Base-by-base conservation (phyloP, 1,140 invertebrate genomes). In the Pogonomyrmex californicus region DNA sequence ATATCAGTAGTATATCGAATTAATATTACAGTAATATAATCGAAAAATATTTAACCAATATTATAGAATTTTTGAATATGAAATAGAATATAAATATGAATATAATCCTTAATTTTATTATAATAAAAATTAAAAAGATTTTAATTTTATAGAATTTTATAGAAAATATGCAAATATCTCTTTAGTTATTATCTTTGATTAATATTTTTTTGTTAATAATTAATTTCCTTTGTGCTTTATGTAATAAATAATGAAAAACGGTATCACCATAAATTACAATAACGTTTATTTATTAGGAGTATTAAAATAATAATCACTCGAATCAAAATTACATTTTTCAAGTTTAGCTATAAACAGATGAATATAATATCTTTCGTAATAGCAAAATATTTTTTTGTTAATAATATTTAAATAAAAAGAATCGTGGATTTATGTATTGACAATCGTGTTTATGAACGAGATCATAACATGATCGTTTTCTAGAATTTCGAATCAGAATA, bases 391-490 rank as follows among this genome's bases (percentile, higher is more conserved):
- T 44, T 58, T n/a, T 5, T 41, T 41, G 6, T 12, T 23, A 51
- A 54, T 12, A 9, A 38, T 58, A 60, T 75, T 38, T 38, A 68
- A 33, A 17, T 17, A 17, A 73, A 5, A 49, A 44, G 7, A 7
- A n/a, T n/a, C n/a, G 41, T 23, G 75, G 38, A 60, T 73, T 71
- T 60, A 49, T 17, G 23, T 36, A 9, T 58, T 38, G 17, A 51
- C 51, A 73, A 44, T 0, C 23, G 0, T 47, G 41, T 62, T 83
- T 49, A 83, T 49, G 62, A 75, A 38, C n/a, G 30, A 38, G 56
- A 75, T 83, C 33, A 47, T 75, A 83, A 75, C 17, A 10, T 56
- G 79, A 73, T 83, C 30, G 79, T 83, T 60, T 83, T 75, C 54
- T 75, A 30, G 56, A 73, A 83, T 75, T 75, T 62, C 41, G 56